phyloP scores from a whole-genome alignment of 2,113 vertebrate species.

The Chlorodrepanis virens region DNA sequence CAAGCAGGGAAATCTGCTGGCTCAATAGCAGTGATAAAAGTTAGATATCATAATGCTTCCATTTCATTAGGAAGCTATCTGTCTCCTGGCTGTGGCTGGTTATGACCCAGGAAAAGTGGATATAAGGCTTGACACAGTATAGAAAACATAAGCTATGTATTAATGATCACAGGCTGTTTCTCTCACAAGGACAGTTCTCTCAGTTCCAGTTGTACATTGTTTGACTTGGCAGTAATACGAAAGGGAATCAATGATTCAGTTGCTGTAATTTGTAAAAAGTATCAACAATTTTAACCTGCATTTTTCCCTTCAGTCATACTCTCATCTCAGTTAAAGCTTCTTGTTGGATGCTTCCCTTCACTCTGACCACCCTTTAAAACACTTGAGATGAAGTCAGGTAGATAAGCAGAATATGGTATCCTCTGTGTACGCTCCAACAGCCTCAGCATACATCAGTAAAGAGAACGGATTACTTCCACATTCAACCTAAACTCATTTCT shows the following conservation, averaged over 20 bases:
- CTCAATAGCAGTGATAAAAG: not conserved
- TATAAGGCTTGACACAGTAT: not conserved
- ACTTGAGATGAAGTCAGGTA: not conserved
- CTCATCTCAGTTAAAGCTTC: not conserved
- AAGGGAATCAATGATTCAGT: not conserved
- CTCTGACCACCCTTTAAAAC: not conserved
- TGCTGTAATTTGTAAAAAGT: not conserved
- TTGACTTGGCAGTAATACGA: not conserved
- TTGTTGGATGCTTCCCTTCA: not conserved
- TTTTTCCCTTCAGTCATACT: not conserved
- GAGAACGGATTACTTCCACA: not conserved
- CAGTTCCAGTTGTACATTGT: not conserved
- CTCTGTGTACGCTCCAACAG: not conserved
- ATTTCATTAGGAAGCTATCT: conserved; percentile 10
- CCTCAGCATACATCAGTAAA: not conserved
- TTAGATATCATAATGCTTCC: not conserved
- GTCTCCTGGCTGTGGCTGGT: not conserved
- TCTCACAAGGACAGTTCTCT: not conserved
- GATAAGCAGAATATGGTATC: not conserved
- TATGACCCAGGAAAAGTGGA: not conserved
- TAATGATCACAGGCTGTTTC: not conserved
- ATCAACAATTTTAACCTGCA: not conserved
- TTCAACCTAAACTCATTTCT: not conserved
- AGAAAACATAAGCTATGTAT: not conserved
- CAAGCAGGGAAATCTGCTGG: not conserved